Conservation (phyloP, 2,888 invertebrate species). For the Rotaria socialis region DNA sequence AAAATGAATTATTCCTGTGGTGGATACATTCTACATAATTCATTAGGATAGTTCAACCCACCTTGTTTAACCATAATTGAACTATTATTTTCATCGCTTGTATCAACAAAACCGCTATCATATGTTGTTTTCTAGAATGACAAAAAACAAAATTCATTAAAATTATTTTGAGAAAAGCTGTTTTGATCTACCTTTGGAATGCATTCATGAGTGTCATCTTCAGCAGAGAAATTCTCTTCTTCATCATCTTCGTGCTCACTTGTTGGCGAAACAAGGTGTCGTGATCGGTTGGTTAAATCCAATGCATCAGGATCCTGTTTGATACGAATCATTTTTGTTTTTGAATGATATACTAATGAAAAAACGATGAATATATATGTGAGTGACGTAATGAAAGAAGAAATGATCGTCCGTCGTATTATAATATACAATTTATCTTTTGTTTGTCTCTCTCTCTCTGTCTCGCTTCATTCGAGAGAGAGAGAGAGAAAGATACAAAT, state of each 20-base stretch:
- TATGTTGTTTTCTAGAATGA: not conserved
- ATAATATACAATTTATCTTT: not conserved
- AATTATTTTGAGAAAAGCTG: no score
- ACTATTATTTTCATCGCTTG: not conserved
- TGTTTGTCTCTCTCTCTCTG: not conserved
- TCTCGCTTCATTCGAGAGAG: not conserved
- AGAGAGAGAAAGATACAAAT: not conserved
- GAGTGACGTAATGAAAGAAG: constrained; percentile 9
- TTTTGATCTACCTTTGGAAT: not conserved
- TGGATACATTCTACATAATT: not conserved
- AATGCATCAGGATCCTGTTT: not conserved
- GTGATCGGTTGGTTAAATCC: not conserved
- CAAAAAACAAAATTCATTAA: not conserved
- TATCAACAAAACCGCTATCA: constrained; percentile 29
- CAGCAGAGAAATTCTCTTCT: not conserved
- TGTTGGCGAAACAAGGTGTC: not conserved
- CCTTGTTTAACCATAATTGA: constrained; percentile 9
- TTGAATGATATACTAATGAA: not conserved
- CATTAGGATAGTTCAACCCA: constrained; percentile 11
- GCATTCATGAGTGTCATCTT: not conserved
- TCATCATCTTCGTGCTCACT: not conserved
- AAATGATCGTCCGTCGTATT: not conserved
- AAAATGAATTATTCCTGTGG: constrained; percentile 17
- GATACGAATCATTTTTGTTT: not conserved
- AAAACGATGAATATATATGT: not conserved